Conservation (phyloP, 2,797 vertebrate species). For the Sebastes nivosus region DNA sequence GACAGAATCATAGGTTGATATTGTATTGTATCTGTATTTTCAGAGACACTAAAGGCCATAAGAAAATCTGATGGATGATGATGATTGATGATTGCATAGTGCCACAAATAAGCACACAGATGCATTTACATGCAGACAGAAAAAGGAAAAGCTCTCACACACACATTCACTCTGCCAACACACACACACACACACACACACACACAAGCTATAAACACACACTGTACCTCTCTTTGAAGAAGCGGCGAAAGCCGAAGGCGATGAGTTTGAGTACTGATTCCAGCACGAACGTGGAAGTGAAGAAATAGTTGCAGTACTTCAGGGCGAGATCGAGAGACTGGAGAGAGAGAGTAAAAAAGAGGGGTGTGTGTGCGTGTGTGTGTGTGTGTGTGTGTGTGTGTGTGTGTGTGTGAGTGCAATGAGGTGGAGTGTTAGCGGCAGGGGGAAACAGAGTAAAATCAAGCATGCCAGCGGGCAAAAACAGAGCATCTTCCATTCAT, state of each 20-base stretch:
- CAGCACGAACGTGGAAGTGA: conserved; percentile 96
- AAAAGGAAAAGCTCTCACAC: neutral
- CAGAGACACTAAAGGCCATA: neutral
- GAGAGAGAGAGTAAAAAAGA: conserved; percentile 49
- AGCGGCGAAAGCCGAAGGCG: conserved; percentile 94
- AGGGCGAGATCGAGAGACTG: conserved; percentile 94
- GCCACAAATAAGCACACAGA: neutral
- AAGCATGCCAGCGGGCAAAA: conserved; percentile 38
- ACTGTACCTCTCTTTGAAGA: conserved; percentile 97
- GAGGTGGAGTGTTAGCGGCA: neutral
- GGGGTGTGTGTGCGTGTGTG: conserved; percentile 4
- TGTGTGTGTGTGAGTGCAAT: neutral
- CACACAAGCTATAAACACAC: neutral
- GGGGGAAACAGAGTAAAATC: conserved; percentile 30
- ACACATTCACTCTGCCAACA: neutral
- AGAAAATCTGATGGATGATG: neutral
- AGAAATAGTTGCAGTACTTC: conserved; percentile 99
- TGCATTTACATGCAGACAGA: neutral
- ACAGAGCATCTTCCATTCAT: conserved; percentile 26
- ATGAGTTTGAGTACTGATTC: conserved; percentile 95
- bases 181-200: neutral
- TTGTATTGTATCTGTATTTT: neutral
- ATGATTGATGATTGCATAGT: neutral
- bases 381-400: neutral
- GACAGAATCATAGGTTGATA: neutral